These are phyloP conservation scores for Urechis unicinctus DNA, from an alignment of 2,888 invertebrate species.

Conservation along the genomic window DNA sequence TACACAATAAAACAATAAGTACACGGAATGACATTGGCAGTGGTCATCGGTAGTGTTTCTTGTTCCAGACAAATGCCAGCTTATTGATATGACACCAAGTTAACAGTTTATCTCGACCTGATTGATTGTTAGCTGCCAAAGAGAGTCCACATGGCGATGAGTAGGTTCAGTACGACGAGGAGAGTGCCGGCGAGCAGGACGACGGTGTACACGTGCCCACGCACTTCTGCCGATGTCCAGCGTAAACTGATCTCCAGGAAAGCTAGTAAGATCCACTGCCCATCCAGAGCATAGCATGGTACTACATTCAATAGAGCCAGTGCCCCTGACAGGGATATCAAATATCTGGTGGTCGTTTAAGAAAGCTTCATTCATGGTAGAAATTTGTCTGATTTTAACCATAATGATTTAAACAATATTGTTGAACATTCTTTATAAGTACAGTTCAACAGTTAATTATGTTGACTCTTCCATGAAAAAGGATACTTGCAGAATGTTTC, in stretches of 20 bases:
- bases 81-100: no score
- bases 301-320: constrained; percentile 84
- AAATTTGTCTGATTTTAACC: no score
- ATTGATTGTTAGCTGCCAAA: constrained; percentile 26
- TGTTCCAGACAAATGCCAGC: no score
- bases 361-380: no score
- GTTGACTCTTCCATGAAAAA: constrained; percentile 29
- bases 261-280: constrained; percentile 73
- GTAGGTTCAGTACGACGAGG: constrained; percentile 61
- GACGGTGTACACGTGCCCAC: constrained; percentile 63
- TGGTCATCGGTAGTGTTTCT: no score
- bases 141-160: constrained; percentile 54
- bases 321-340: constrained; percentile 74
- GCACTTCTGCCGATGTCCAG: constrained; percentile 31
- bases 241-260: constrained; percentile 45
- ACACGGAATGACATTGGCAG: no score
- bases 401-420: no score
- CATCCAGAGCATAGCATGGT: constrained; percentile 89
- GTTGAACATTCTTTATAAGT: no score
- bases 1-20: no score
- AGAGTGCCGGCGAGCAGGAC: constrained; percentile 70
- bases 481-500: constrained; percentile 73
- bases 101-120: no score
- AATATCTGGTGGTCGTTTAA: constrained; percentile 52
- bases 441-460: no score